Conservation (phyloP, 2,113 vertebrate species). For the Chaetops frenatus region DNA sequence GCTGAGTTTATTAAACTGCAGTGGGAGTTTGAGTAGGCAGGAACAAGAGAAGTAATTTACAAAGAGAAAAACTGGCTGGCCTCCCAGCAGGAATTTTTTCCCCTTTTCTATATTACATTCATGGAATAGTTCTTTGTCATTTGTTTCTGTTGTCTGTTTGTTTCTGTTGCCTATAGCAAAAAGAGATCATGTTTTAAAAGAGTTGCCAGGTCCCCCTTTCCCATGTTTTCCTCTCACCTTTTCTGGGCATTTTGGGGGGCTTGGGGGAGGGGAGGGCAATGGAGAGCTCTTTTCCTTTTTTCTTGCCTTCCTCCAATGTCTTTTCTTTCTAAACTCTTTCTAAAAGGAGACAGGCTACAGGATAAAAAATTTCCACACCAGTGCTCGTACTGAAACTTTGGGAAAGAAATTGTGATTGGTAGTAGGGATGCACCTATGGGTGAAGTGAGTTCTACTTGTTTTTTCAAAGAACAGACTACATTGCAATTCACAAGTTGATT, state of each 20-base stretch:
- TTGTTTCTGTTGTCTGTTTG: slow-evolving; percentile 16
- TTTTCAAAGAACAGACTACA: background rate
- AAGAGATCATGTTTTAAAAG: background rate
- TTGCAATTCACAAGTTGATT: background rate
- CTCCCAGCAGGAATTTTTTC: slow-evolving; percentile 11
- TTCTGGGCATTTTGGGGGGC: background rate
- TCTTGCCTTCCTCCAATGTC: background rate
- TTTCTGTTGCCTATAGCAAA: slow-evolving; percentile 37
- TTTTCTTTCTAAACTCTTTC: background rate
- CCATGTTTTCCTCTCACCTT: background rate
- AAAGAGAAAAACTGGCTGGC: background rate
- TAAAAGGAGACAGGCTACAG: background rate
- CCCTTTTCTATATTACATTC: slow-evolving; percentile 22
- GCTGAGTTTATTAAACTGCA: background rate
- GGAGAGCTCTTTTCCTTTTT: background rate
- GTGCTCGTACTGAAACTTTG: background rate
- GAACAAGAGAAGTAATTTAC: background rate
- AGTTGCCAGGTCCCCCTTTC: background rate
- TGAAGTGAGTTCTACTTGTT: background rate
- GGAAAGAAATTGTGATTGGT: background rate
- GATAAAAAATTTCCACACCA: background rate
- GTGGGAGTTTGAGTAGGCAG: background rate
- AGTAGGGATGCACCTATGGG: background rate
- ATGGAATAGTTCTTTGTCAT: slow-evolving; percentile 21
- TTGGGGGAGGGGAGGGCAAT: rapidly evolving